Evolutionary conservation across 2,888 invertebrate genomes (phyloP).

Genomic region (Cataglyphis altisquamis): DNA sequence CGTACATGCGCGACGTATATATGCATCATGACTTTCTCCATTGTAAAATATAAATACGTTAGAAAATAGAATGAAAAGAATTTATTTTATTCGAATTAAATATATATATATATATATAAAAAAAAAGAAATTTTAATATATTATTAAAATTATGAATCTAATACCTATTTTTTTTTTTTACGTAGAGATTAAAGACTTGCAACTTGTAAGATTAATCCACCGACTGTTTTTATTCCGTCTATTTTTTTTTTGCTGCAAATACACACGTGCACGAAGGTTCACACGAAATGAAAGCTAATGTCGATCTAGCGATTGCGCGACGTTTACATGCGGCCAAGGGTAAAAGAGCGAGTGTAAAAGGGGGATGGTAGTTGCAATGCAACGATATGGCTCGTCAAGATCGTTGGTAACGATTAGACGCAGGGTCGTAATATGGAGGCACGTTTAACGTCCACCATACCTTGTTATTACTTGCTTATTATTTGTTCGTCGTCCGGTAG

Average conservation of each 20-base stretch:
- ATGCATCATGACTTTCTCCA: neutral
- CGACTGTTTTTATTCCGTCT: neutral
- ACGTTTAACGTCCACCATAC: slow-evolving; percentile 56
- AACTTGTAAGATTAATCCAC: neutral
- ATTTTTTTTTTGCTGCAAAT: neutral
- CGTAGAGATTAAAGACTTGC: neutral
- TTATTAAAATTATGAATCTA: neutral
- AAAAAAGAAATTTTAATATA: neutral
- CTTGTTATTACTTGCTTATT: slow-evolving; percentile 74
- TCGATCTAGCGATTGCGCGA: neutral
- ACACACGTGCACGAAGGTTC: neutral
- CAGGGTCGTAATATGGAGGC: slow-evolving; percentile 57
- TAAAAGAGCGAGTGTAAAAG: slow-evolving; percentile 66
- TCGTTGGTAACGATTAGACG: slow-evolving; percentile 62
- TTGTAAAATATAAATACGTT: neutral
- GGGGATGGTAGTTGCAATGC: slow-evolving; percentile 64
- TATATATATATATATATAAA: neutral
- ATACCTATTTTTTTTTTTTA: neutral
- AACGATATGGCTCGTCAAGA: slow-evolving; percentile 67
- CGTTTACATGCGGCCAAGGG: slow-evolving; percentile 44
- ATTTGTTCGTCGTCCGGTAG: slow-evolving; percentile 69
- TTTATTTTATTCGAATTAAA: neutral
- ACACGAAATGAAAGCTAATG: slow-evolving; percentile 4
- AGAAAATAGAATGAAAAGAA: neutral
- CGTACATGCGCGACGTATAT: neutral